Conservation (phyloP, 2,888 invertebrate genomes). For the Watsonalla binaria region DNA sequence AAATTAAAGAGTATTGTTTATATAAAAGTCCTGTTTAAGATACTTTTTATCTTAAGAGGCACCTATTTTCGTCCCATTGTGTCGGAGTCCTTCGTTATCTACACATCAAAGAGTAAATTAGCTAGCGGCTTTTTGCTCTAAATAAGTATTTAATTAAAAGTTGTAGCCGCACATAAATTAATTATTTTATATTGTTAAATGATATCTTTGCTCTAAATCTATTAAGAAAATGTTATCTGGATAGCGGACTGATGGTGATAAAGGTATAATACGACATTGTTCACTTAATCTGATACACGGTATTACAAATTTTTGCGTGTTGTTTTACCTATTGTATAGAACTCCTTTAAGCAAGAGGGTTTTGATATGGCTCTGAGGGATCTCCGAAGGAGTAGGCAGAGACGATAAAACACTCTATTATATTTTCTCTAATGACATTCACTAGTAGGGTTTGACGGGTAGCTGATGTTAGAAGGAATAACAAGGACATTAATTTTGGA, state of each 20-base stretch:
- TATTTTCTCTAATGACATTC: too few species aligned
- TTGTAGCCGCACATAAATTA: background rate
- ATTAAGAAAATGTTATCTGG: background rate
- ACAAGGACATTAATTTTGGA: too few species aligned
- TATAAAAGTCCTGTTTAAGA: background rate
- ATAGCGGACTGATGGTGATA: background rate
- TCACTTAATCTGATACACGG: too few species aligned
- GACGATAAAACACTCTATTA: too few species aligned
- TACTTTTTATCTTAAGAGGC: background rate
- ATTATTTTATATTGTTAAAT: constrained; percentile 1
- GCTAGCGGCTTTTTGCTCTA: constrained; percentile 2
- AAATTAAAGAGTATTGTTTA: background rate
- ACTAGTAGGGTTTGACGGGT: too few species aligned
- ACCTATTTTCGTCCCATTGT: background rate
- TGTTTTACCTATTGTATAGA: too few species aligned
- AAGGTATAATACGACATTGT: too few species aligned
- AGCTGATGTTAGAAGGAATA: too few species aligned
- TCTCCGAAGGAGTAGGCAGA: too few species aligned
- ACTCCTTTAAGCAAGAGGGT: too few species aligned
- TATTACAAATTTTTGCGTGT: too few species aligned
- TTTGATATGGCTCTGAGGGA: too few species aligned
- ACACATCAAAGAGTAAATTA: constrained; percentile 2
- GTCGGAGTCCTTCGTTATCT: constrained; percentile 2
- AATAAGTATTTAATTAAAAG: constrained; percentile 1
- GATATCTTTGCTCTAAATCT: background rate